Percentiles rank a stretch among this genome's conserved stretches.
These are phyloP conservation scores for Spilarctia lutea DNA, from an alignment of 2,888 invertebrate genomes.

Conservation along the genomic window DNA sequence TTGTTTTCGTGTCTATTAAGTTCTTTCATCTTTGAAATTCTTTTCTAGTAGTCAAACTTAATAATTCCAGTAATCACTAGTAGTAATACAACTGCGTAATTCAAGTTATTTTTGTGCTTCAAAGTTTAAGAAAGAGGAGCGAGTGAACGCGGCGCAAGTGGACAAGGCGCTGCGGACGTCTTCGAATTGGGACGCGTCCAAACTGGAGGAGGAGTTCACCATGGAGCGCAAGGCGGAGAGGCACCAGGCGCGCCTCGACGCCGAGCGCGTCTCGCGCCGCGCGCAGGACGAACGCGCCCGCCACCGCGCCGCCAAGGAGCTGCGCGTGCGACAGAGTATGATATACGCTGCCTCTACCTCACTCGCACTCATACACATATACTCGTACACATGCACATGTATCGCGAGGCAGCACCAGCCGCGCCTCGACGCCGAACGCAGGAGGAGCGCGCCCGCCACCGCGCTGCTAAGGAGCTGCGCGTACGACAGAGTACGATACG, in stretches of 20 bases:
- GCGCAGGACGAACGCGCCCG: slow-evolving; percentile 84
- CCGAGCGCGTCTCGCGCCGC: slow-evolving; percentile 58
- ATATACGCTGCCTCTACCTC: background rate
- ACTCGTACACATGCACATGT: too few relatives aligned
- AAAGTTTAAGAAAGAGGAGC: slow-evolving; percentile 95
- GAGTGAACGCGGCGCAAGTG: slow-evolving; percentile 89
- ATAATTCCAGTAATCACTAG: background rate
- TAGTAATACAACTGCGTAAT: background rate
- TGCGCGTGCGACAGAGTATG: slow-evolving; percentile 63
- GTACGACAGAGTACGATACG: slow-evolving; percentile 60
- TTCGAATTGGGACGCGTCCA: slow-evolving; percentile 88
- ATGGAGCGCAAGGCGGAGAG: slow-evolving; percentile 64
- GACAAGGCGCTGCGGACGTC: slow-evolving; percentile 91
- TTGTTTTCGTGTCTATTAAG: too few relatives aligned
- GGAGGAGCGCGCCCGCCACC: slow-evolving; percentile 78
- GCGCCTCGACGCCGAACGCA: slow-evolving; percentile 74
- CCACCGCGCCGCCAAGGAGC: slow-evolving; percentile 54
- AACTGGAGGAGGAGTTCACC: slow-evolving; percentile 68
- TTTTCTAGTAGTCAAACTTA: background rate
- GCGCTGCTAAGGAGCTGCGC: slow-evolving; percentile 50
- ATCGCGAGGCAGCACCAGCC: slow-evolving; percentile 58
- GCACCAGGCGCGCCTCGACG: slow-evolving; percentile 51
- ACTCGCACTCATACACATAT: too few relatives aligned
- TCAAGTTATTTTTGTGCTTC: slow-evolving; percentile 56
- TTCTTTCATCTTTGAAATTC: too few relatives aligned